Evolutionary conservation across 2,113 vertebrate species (phyloP).

Genomic region (Xiphorhynchus elegans): DNA sequence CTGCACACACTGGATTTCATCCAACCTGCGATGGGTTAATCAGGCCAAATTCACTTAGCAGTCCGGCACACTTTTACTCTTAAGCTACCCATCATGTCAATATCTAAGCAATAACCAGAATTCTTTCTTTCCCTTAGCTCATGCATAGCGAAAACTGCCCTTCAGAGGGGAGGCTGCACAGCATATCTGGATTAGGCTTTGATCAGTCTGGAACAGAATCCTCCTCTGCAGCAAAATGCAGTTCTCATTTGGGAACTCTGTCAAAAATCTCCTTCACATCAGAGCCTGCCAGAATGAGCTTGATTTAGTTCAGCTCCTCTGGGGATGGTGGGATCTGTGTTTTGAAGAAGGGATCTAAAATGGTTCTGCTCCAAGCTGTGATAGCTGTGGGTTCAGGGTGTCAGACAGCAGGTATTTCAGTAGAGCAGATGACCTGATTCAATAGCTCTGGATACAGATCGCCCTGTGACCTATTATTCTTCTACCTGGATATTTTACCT

Average conservation of each 20-base stretch:
- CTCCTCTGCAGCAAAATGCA: slow-evolving; percentile 24
- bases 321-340: neutral
- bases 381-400: neutral
- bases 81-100: neutral
- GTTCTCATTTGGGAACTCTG: neutral
- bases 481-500: neutral
- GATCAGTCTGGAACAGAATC: neutral
- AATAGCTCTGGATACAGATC: neutral
- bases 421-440: neutral
- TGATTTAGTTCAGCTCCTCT: neutral
- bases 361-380: neutral
- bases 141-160: neutral
- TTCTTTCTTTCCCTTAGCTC: neutral
- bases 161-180: neutral
- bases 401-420: neutral
- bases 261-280: neutral
- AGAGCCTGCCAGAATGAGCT: neutral
- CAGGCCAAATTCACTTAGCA: neutral
- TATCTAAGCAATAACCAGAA: neutral
- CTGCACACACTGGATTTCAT: neutral
- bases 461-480: neutral
- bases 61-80: neutral
- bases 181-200: neutral
- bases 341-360: neutral
- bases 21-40: neutral